Evolutionary conservation across 2,797 vertebrate species (phyloP).

Genomic region (Tenualosa thibaudeaui): DNA sequence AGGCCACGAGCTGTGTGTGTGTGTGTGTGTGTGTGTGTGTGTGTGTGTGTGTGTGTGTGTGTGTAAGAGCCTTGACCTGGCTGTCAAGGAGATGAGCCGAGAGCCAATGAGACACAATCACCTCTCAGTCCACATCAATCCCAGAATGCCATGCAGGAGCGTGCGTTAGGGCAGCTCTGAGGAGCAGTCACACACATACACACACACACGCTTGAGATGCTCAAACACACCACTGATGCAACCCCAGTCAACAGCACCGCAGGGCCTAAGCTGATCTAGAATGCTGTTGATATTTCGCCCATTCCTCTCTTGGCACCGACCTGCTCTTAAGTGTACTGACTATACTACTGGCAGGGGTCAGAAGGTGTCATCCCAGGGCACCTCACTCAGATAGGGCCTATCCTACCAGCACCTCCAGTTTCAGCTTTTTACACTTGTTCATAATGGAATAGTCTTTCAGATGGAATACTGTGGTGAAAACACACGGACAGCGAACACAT

Average conservation of each 20-base stretch:
- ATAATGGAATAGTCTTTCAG: neutral
- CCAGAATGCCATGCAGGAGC: conserved; percentile 16
- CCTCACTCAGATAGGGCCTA: too few species aligned
- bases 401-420: too few species aligned
- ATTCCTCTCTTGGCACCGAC: neutral
- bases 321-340: neutral
- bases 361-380: too few species aligned
- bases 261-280: neutral
- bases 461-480: neutral
- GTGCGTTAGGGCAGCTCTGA: conserved; percentile 1
- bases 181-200: neutral
- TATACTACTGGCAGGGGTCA: neutral
- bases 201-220: neutral
- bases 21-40: neutral
- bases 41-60: neutral
- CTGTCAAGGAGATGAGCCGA: neutral
- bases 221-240: conserved; percentile 5
- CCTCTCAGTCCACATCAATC: conserved; percentile 4
- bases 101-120: neutral
- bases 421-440: too few species aligned
- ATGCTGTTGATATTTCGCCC: neutral
- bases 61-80: neutral
- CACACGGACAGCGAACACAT: neutral
- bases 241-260: neutral
- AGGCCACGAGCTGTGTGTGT: conserved; percentile 54